phyloP scores from a whole-genome alignment of 2,888 invertebrate species.

The Heliconius cydno region DNA sequence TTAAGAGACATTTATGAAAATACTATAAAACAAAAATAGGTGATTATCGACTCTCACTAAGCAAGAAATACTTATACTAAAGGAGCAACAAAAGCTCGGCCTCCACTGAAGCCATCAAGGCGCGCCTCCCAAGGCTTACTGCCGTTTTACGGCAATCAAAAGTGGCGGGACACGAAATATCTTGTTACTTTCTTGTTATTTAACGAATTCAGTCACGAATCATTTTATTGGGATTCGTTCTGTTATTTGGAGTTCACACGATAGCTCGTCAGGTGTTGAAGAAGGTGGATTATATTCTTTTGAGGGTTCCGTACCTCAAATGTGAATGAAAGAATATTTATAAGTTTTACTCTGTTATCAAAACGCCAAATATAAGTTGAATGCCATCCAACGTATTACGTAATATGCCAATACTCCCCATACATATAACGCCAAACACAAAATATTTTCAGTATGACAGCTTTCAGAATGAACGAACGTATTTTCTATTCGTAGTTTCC shows the following conservation, averaged over 20 bases:
- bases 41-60: not conserved
- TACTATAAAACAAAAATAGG: not conserved
- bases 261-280: slow-evolving; percentile 13
- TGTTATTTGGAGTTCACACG: slow-evolving; percentile 31
- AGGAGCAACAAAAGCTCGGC: slow-evolving; percentile 40
- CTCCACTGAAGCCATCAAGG: slow-evolving; percentile 39
- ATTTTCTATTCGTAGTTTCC: not conserved
- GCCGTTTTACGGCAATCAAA: slow-evolving; percentile 36
- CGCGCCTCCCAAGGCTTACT: slow-evolving; percentile 38
- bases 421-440: not conserved
- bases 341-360: not conserved
- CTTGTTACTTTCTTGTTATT: slow-evolving; percentile 22
- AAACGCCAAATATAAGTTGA: not conserved
- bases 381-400: not conserved
- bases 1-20: not conserved
- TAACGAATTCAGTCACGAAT: slow-evolving; percentile 38
- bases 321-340: not conserved
- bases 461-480: not conserved
- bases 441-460: slow-evolving; percentile 10
- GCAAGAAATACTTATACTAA: slow-evolving; percentile 14
- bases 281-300: not conserved
- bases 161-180: slow-evolving; percentile 29
- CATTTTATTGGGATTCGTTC: slow-evolving; percentile 35
- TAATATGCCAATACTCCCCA: slow-evolving; percentile 5
- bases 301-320: not conserved